Evolutionary conservation across 2,888 invertebrate species (phyloP), one percentile per base, ranked within the genome.

Genomic region (Criorhina ranunculi): DNA sequence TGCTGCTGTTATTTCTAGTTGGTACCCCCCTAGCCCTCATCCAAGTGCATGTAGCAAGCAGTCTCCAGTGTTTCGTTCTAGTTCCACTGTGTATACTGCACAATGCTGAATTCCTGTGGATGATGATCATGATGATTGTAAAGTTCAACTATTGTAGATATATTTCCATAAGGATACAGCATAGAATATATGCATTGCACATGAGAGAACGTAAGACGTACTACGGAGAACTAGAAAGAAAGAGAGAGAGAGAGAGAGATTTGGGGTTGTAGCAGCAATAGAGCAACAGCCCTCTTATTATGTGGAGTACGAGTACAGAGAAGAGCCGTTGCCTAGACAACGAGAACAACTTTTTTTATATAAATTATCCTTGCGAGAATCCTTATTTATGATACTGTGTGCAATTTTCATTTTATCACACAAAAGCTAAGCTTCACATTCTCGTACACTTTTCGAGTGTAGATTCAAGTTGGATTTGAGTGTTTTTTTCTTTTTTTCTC

Each of bases 291-390:
- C 60, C 44, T 29, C 49, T 49, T 57, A 46, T 69, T 76, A 5
- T 31, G 11, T n/a, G 37, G 44, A 19, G 44, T 31, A 24, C 15
- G 37, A 31, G 17, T 42, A 8, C 37, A 49, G 31, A 46, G 40
- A 35, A 31, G 69, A 62, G 70, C 17, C 40, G 42, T 31, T 17
- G 67, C 57, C 76, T 76, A 73, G 79, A 75, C 72, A 79, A 86
- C 79, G 70, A 70, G 88, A 88, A 89, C 89, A 90, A 90, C 89
- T 88, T 91, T 90, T 90, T 24, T 24, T 24, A n/a, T 90, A 90
- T 91, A 91, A 91, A 91, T 91, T 91, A 91, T 91, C 89, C 91
- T 91, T 91, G 90, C 89, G 91, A 91, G 91, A 91, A 91, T 91
- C 91, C 91, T 91, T 91, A 90, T 91, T 91, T 91, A 91, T 91